Percentiles rank a stretch among this genome's conserved stretches.
These are phyloP conservation scores for Mormyrops boulengeri DNA, from an alignment of 2,797 vertebrate species.

Conservation along the genomic window DNA sequence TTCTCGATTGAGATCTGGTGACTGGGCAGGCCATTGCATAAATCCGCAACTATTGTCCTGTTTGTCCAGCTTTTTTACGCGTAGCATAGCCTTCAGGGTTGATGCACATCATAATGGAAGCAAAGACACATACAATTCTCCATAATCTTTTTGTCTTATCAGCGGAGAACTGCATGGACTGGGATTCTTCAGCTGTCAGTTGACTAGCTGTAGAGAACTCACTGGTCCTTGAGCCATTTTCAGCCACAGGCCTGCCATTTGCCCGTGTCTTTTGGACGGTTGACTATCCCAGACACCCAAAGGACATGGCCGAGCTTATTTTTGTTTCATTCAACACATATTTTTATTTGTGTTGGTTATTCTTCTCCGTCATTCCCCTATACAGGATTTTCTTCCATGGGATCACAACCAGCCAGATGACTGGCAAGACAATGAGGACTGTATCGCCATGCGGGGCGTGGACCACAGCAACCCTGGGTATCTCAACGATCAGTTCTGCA, in stretches of 20 bases:
- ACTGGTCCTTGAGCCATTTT: not conserved
- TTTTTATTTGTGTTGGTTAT: not conserved
- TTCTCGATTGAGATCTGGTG: not conserved
- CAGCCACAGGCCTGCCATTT: not conserved
- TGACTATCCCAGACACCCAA: not conserved
- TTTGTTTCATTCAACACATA: not conserved
- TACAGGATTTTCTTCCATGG: conserved; percentile 55
- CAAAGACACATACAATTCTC: not conserved
- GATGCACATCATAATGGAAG: not conserved
- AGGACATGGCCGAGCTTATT: not conserved
- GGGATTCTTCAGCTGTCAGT: not conserved
- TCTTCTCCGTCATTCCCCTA: not conserved
- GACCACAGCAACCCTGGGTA: conserved; percentile 40
- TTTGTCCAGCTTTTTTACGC: not conserved
- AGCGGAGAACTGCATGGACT: not conserved
- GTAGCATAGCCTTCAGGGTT: not conserved
- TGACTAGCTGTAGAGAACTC: not conserved
- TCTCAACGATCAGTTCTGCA: conserved; percentile 57
- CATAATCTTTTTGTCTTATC: not conserved
- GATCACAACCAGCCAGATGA: conserved; percentile 57
- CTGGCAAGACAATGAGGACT: conserved; percentile 60
- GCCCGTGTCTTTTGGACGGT: not conserved
- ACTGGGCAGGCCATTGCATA: not conserved
- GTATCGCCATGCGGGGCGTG: conserved; percentile 47
- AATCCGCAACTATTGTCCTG: not conserved